A percentile compares a stretch with the other conserved stretches of the same genome.
phyloP scores from a whole-genome alignment of 2,888 invertebrate genomes.

The Eulithis prunata region DNA sequence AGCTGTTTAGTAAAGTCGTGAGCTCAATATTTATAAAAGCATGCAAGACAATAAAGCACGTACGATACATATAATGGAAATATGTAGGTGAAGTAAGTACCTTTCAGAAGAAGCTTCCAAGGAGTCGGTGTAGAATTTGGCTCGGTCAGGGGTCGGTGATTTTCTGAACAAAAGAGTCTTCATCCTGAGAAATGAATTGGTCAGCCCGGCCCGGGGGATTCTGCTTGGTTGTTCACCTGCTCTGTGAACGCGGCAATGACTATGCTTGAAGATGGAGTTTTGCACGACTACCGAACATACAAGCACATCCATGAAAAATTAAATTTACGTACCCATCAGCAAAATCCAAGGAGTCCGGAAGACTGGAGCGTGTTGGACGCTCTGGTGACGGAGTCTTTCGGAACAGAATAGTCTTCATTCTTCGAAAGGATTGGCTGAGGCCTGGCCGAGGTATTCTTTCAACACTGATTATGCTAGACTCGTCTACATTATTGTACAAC shows the following conservation, averaged over 20 bases:
- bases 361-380: constrained; percentile 42
- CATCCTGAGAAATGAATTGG: constrained; percentile 46
- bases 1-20: not conserved
- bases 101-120: constrained; percentile 56
- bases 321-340: constrained; percentile 52
- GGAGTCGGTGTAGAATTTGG: constrained; percentile 53
- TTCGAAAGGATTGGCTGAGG: constrained; percentile 58
- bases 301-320: not conserved
- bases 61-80: not conserved
- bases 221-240: constrained; percentile 6
- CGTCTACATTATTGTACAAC: constrained; percentile 34
- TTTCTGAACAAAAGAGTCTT: constrained; percentile 28
- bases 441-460: constrained; percentile 64
- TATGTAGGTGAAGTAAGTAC: constrained; percentile 39
- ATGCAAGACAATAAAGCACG: too few species aligned
- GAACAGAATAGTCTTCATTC: constrained; percentile 62
- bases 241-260: constrained; percentile 14
- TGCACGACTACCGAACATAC: not conserved
- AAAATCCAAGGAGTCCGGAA: constrained; percentile 53
- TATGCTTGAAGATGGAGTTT: not conserved
- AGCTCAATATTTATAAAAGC: too few species aligned
- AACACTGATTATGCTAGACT: constrained; percentile 30
- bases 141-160: constrained; percentile 40
- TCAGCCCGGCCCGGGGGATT: constrained; percentile 26
- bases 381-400: constrained; percentile 46